These are phyloP conservation scores for Sarcophaga bullata DNA, from an alignment of 1,140 invertebrate species.

Conservation along the genomic window DNA sequence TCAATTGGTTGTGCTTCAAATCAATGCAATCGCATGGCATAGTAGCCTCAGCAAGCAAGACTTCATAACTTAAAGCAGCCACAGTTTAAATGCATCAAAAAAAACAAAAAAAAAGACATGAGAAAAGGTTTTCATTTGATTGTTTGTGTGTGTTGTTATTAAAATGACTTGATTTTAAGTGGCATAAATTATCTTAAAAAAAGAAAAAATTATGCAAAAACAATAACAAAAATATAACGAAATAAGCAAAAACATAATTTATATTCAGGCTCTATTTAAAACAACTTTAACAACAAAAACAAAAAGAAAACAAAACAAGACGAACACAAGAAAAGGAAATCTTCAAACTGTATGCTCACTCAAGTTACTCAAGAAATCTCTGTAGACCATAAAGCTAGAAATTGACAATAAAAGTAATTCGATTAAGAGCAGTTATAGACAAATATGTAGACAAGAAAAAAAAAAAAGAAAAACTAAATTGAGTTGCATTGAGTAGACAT, in stretches of 20 bases:
- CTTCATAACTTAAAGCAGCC: not conserved
- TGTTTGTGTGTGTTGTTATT: conserved; percentile 16
- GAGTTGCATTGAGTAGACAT: not conserved
- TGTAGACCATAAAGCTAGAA: not conserved
- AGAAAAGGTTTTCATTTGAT: conserved; percentile 6
- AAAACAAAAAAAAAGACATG: not conserved
- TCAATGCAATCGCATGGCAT: not conserved
- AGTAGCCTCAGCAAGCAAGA: not conserved
- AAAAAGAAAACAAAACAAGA: no score
- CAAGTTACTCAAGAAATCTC: no score
- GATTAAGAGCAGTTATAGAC: not conserved
- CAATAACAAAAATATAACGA: no score
- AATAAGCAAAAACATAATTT: no score
- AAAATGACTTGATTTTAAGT: conserved; percentile 18
- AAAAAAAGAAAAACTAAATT: no score
- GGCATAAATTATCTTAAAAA: conserved; percentile 11
- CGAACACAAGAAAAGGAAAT: conserved; percentile 15
- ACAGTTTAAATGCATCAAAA: not conserved
- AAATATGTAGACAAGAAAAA: no score
- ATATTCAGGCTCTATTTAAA: no score
- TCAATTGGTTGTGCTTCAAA: not conserved
- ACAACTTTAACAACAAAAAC: no score
- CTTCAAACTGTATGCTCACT: not conserved
- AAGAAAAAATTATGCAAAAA: not conserved
- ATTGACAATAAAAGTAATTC: not conserved